Evolutionary conservation across 2,797 vertebrate genomes (phyloP), one percentile per base, ranked within the genome.

Genomic region (Sebastes nivosus): DNA sequence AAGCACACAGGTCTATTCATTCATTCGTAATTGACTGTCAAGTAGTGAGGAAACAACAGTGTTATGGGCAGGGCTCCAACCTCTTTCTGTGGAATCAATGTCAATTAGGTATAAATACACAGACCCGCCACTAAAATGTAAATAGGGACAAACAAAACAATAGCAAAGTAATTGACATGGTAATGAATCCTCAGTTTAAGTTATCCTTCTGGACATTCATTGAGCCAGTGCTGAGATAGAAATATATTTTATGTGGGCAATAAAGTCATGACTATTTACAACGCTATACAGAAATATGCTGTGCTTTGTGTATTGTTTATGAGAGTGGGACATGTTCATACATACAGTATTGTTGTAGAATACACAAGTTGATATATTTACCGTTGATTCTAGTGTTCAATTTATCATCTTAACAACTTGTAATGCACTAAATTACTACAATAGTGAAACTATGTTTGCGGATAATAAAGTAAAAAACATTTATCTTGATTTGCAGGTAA

Each of bases 11-110:
- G 67, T 80, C 55, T 79, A 84, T 87, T 90, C 80, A 90, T 88
- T 64, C 89, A 90, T 65, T 80, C 71, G 76, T 87, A 90, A 92
- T 90, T 88, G 77, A 79, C 86, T 90, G 88, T 90, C 84, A 86
- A 84, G 77, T 80, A 65, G 72, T 36, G 66, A 76, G 46, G 82
- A 74, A 84, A 88, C 13, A 81, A 79, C 67, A 74, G 79, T 67
- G 60, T 84, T 88, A 79, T 67, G 34, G 76, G 81, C 59, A 77
- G 52, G 64, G 64, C 71, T 83, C 79, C 75, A 87, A 80, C 75
- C 52, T 72, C 69, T 73, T 59, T 79, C 46, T 42, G 61, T 67
- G 64, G 25, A 87, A 88, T 87, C 81, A 86, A 77, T 86, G 86
- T 81, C 60, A 91, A 79, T 91, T 80, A 88, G 52, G 38, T 82